Evolutionary conservation across 1,140 invertebrate species (phyloP), one percentile per base, ranked within the genome.

Genomic region (Temnothorax longispinosus): DNA sequence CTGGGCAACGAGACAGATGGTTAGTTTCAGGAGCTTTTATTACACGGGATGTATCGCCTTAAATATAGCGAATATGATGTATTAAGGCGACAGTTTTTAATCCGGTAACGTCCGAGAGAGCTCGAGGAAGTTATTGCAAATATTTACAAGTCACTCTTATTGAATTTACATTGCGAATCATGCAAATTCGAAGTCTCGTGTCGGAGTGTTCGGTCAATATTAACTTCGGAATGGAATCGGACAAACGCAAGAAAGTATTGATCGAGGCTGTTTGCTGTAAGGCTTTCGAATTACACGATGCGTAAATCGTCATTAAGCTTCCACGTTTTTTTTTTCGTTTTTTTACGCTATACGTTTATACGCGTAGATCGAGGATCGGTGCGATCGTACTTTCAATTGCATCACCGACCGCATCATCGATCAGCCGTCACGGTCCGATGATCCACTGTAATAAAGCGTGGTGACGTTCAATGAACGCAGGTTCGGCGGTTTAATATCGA

Each of bases 141-240:
- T 75, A 64, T 87, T 85, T 74, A 27, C 27, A 21, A 41, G 4
- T 27, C 27, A 27, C 50, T 0, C 18, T 56, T 56, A 78, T 86
- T 44, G 65, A 90, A 90, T 90, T 90, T 75, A 54, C 60, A n/a
- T n/a, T 0, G 52, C 52, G 4, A 54, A 15, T 11, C 1, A 50
- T n/a, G 52, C 15, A 54, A 18, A 18, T 18, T 15, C 15, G 15
- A n/a, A n/a, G 18, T 54, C 52, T 2, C 0, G 7, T 13, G 5
- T 80, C 38, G 27, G 11, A 44, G 74, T 32, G 60, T 67, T 18
- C 52, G 82, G 88, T 91, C 90, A 89, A 91, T 91, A 91, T 91
- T 89, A 89, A 88, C 90, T 84, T 69, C 50, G 72, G 76, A 72
- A 77, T 77, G 60, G 85, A 75, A 82, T 84, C 50, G 13, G 47